Evolutionary conservation across 23 tunicate species (phyloP), one percentile per base, ranked within the genome.

Genomic region (Diplosoma virens): DNA sequence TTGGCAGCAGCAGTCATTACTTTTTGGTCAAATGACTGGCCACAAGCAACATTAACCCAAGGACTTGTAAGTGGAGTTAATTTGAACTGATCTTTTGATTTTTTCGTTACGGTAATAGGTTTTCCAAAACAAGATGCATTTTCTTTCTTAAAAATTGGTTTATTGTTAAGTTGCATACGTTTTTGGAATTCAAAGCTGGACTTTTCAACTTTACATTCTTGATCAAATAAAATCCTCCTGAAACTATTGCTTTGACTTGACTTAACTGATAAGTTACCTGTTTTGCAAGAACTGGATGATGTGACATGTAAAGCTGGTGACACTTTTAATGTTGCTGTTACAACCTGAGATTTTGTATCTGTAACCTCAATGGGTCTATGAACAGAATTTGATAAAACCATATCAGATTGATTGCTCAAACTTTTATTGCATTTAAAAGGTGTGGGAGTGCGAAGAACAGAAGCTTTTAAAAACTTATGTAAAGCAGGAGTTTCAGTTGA

Each of bases 1-100:
- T 89, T 89, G 3, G 96, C 96, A 54, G 96, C 96, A 22, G 73
- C 78, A 1, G 96, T 89, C 96, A 89, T 89, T 9, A 72, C 53
- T 72, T 72, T 83, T 32, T 89, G 96, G 77, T 89, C 88, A 54
- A 32, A 64, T 2, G 96, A 71, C 18, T 37, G 81, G 18, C 96
- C 96, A 37, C 96, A 89, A 5, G 96, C 96, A 29, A 89, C 81
- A 22, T 80, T 47, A 32, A 89, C 96, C 87, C 87, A 82, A 4
- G 73, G 73, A 33, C 65, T 71, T 33, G 79, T 66, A 18, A 86
- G 31, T 26, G 47, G 25, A 29, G 30, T 9, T 17, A n/a, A 22
- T n/a, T n/a, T n/a, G 2, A 59, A 56, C 22, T 33, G 24, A 33
- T 18, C 22, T 5, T 20, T 53, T 3, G 33, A 22, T 23, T 11